Percentiles rank a stretch among this genome's conserved stretches.
Evolutionary conservation across 2,113 vertebrate species (phyloP).

Genomic region (Pangasianodon hypophthalmus): DNA sequence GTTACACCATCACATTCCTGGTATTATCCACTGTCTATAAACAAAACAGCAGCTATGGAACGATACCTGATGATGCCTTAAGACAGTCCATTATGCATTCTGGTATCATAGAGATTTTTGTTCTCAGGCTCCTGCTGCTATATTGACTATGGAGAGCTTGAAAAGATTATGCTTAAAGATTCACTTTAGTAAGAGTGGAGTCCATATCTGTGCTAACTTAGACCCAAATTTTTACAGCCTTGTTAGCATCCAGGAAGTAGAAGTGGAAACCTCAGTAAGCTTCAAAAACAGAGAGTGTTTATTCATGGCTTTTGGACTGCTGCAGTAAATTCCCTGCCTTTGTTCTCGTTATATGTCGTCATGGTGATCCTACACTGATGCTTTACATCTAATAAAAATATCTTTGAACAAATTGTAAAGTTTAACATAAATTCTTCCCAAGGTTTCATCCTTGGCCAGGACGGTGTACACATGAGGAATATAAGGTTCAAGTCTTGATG

Average conservation of each 20-base stretch:
- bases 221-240: neutral
- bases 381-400: neutral
- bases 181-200: neutral
- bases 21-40: too few species aligned
- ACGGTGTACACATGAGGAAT: too few species aligned
- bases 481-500: neutral
- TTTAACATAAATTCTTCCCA: neutral
- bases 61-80: too few species aligned
- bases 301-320: neutral
- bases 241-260: neutral
- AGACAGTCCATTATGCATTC: too few species aligned
- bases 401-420: neutral
- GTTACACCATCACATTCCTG: too few species aligned
- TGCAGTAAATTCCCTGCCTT: neutral
- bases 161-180: neutral
- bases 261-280: neutral
- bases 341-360: neutral
- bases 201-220: neutral
- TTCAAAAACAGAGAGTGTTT: neutral
- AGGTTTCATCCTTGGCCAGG: neutral
- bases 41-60: too few species aligned
- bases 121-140: neutral
- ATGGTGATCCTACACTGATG: neutral
- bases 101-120: neutral
- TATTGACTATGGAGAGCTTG: neutral